phyloP scores from a whole-genome alignment of 2,113 vertebrate genomes.

The Etheostoma cragini region DNA sequence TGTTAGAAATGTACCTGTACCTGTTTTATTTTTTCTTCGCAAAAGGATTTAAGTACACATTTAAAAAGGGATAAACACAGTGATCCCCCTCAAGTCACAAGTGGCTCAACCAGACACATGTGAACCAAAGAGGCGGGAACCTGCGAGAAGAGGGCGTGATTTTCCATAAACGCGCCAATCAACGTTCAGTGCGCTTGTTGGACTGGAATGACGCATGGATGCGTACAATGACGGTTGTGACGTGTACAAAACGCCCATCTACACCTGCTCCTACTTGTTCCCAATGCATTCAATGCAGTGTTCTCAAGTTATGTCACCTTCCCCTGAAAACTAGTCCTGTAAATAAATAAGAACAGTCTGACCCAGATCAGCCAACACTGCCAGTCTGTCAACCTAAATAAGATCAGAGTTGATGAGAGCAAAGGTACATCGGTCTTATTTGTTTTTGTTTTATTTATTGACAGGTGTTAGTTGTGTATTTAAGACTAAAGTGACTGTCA shows the following conservation, averaged over 20 bases:
- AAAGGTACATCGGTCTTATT: no score
- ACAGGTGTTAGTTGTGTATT: no score
- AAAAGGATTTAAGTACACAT: background rate
- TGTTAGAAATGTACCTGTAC: fast-evolving
- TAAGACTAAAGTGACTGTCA: no score
- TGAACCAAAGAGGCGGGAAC: background rate
- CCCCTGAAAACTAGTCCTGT: background rate
- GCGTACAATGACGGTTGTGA: background rate
- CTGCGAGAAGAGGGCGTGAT: background rate
- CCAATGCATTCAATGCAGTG: background rate
- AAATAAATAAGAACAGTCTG: background rate
- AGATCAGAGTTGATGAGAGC: background rate
- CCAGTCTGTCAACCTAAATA: background rate
- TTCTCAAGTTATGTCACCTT: background rate
- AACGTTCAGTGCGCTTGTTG: background rate
- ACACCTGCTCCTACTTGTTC: background rate
- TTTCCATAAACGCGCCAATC: conserved; percentile 33
- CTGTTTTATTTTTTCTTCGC: background rate
- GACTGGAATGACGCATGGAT: background rate
- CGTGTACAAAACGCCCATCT: background rate
- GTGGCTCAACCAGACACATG: background rate
- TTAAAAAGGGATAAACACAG: fast-evolving
- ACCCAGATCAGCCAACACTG: background rate
- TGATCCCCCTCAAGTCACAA: fast-evolving
- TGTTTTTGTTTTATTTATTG: no score